phyloP scores from a whole-genome alignment of 2,797 vertebrate species.

The Tenualosa ilisha region DNA sequence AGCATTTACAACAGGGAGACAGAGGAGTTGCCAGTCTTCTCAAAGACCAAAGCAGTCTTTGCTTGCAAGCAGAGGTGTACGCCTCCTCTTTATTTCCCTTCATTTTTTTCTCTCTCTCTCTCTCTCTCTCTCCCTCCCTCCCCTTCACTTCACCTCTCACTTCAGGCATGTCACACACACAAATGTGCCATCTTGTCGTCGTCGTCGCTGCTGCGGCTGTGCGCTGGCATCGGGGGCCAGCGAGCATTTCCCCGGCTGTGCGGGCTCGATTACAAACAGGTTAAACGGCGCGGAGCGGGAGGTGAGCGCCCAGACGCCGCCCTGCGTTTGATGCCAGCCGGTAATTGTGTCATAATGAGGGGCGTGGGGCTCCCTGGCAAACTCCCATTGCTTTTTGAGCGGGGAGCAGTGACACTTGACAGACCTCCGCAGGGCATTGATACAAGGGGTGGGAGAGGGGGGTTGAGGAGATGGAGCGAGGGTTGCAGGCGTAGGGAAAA shows the following conservation, averaged over 20 bases:
- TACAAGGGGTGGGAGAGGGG: conserved; percentile 20
- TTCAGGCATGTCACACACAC: not conserved
- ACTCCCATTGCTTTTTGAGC: conserved; percentile 37
- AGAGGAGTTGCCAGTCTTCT: not conserved
- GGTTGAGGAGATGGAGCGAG: not conserved
- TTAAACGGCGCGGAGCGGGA: conserved; percentile 45
- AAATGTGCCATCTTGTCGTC: not conserved
- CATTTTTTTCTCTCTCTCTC: not conserved
- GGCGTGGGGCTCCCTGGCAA: conserved; percentile 45
- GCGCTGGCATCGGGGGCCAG: conserved; percentile 1
- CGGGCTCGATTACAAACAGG: conserved; percentile 45
- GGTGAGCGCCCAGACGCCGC: conserved; percentile 25
- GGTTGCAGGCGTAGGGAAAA: not conserved
- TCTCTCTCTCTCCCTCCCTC: not conserved
- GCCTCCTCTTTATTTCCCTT: not conserved
- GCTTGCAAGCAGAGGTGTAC: not conserved
- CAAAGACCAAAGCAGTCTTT: not conserved
- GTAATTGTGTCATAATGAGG: conserved; percentile 56
- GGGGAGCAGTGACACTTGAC: conserved; percentile 51
- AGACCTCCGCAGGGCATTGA: conserved; percentile 36
- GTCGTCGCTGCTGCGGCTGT: not conserved
- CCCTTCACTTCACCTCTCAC: not conserved
- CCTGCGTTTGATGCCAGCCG: conserved; percentile 46
- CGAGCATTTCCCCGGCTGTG: not conserved
- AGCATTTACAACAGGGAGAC: not conserved